Conservation (phyloP, 2,797 vertebrate genomes). For the Tolypeutes matacus region DNA sequence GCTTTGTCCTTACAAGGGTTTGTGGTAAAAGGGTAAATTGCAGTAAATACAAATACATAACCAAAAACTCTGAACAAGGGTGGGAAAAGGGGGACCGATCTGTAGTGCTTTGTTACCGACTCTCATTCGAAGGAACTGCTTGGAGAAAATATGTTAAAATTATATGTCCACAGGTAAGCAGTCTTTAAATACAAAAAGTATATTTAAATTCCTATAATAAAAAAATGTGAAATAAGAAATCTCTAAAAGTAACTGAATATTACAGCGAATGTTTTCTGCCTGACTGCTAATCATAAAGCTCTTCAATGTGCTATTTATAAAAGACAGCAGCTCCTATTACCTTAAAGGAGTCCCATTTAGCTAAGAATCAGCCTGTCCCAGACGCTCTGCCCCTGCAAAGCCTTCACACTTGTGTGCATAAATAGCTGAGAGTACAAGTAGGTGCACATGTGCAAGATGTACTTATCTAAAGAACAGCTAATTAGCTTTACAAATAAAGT, state of each 20-base stretch:
- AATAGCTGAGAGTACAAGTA: constrained; percentile 57
- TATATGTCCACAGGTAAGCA: constrained; percentile 50
- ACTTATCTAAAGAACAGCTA: constrained; percentile 52
- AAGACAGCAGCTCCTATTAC: constrained; percentile 41
- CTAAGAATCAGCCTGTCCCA: constrained; percentile 60
- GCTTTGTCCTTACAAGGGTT: constrained; percentile 14
- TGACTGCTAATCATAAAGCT: constrained; percentile 63
- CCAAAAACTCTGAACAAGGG: constrained; percentile 32
- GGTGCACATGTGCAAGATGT: constrained; percentile 66
- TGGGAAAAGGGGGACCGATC: constrained; percentile 10
- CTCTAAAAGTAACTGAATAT: constrained; percentile 67
- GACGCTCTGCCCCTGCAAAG: constrained; percentile 70
- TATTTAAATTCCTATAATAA: constrained; percentile 67
- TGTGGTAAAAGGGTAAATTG: constrained; percentile 58
- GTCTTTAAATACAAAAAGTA: constrained; percentile 78
- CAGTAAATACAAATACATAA: constrained; percentile 57
- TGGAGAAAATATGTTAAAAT: constrained; percentile 66
- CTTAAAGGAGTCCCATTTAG: constrained; percentile 45
- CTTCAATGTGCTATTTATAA: constrained; percentile 65
- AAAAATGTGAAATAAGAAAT: constrained; percentile 65
- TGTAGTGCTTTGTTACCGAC: constrained; percentile 23
- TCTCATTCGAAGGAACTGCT: constrained; percentile 47
- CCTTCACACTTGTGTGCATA: constrained; percentile 56
- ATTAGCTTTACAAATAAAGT: constrained; percentile 65
- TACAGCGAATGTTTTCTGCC: constrained; percentile 63